These are phyloP conservation scores for Chrysotoxum bicinctum DNA, from an alignment of 2,888 invertebrate genomes.

Conservation along the genomic window DNA sequence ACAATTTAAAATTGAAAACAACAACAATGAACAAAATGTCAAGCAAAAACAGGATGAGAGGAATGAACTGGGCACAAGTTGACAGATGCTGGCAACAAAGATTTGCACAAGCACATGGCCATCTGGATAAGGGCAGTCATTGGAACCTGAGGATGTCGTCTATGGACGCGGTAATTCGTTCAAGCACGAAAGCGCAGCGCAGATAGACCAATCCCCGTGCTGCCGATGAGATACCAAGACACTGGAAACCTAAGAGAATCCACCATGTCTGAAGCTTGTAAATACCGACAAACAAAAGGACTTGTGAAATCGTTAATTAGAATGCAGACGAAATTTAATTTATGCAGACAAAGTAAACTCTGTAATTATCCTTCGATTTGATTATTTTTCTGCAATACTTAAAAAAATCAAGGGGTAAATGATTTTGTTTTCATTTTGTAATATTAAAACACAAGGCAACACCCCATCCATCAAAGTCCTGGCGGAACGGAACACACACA, in stretches of 20 bases:
- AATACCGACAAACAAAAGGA: conserved; percentile 39
- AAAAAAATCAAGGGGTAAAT: conserved; percentile 28
- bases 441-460: conserved; percentile 44
- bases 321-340: conserved; percentile 52
- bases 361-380: conserved; percentile 63
- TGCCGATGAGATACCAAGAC: conserved; percentile 18
- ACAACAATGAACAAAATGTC: conserved; percentile 14
- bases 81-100: conserved; percentile 64
- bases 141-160: conserved; percentile 14
- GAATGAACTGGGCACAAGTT: conserved; percentile 58
- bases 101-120: conserved; percentile 51
- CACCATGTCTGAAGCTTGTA: conserved; percentile 15
- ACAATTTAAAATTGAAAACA: conserved; percentile 32
- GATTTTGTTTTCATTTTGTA: conserved; percentile 57
- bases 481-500: not conserved
- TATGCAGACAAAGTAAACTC: conserved; percentile 58
- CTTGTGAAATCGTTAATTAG: conserved; percentile 59
- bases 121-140: conserved; percentile 48
- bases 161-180: conserved; percentile 14
- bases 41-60: conserved; percentile 36
- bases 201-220: not conserved
- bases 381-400: not conserved
- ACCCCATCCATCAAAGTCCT: conserved; percentile 63
- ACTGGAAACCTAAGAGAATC: conserved; percentile 10
- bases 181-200: conserved; percentile 23